Evolutionary conservation across 1,140 invertebrate genomes (phyloP).

Genomic region (Paracyclopina nana): DNA sequence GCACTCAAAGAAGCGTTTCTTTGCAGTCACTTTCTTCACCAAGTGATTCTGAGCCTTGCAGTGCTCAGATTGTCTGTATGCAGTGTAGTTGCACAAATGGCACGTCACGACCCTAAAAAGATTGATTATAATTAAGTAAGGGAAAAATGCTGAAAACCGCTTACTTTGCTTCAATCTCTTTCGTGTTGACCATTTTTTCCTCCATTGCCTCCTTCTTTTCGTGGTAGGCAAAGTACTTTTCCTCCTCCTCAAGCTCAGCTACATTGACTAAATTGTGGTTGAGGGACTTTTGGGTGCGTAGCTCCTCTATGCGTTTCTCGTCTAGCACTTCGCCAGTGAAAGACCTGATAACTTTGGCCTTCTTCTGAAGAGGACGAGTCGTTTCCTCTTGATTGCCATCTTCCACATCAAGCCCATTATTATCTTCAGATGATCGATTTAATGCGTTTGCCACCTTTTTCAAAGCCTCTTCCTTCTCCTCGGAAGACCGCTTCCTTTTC

Average conservation of each 20-base stretch:
- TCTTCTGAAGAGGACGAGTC: no score
- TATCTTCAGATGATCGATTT: no score
- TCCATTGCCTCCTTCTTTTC: conserved; percentile 14
- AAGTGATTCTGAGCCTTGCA: not conserved
- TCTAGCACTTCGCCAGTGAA: no score
- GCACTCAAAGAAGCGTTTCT: conserved; percentile 13
- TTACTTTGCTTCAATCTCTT: conserved; percentile 9
- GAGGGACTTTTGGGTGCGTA: not conserved
- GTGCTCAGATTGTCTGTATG: conserved; percentile 1
- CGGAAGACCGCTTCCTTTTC: not conserved
- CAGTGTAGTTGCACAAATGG: conserved; percentile 8
- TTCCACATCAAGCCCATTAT: no score
- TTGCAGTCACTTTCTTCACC: not conserved
- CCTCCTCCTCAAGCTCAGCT: not conserved
- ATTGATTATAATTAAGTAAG: no score
- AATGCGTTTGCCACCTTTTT: conserved; percentile 1
- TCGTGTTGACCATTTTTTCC: conserved; percentile 6
- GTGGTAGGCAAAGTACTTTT: conserved; percentile 13
- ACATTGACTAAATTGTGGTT: conserved; percentile 4
- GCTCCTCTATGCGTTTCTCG: not conserved
- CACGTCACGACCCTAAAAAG: conserved; percentile 9
- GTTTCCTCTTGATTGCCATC: no score
- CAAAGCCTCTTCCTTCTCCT: not conserved
- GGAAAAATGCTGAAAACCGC: no score
- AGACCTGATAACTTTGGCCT: no score